These are phyloP conservation scores for Calonectris borealis DNA, from an alignment of 2,113 vertebrate species.

Conservation along the genomic window DNA sequence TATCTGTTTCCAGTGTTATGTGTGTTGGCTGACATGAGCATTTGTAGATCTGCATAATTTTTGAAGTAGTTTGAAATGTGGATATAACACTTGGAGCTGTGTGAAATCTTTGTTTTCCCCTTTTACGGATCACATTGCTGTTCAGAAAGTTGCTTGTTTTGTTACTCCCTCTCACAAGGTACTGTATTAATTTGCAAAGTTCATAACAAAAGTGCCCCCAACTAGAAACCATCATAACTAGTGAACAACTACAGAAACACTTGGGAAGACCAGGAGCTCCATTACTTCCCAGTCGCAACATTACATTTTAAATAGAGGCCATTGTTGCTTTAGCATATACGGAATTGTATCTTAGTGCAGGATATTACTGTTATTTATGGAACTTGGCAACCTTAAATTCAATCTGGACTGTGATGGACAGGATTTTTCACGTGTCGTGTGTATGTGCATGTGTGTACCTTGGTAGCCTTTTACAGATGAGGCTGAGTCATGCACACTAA, in stretches of 20 bases:
- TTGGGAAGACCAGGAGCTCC: not conserved
- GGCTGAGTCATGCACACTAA: not conserved
- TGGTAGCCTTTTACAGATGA: not conserved
- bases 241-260: not conserved
- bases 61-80: conserved; percentile 6
- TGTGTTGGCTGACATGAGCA: conserved; percentile 13
- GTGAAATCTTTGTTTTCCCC: not conserved
- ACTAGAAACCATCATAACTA: not conserved
- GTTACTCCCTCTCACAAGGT: not conserved
- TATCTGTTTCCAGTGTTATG: conserved; percentile 1
- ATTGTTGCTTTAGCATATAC: not conserved
- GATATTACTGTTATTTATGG: not conserved
- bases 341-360: not conserved
- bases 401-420: not conserved
- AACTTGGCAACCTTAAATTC: not conserved
- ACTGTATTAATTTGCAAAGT: not conserved
- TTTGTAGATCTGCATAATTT: conserved; percentile 20
- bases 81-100: not conserved
- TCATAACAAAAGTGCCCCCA: not conserved
- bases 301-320: not conserved
- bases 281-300: not conserved
- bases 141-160: conserved; percentile 2
- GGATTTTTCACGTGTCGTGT: not conserved
- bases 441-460: not conserved
- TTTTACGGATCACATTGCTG: not conserved